These are phyloP conservation scores for Neomonachus schauinslandi DNA, from an alignment of 2,113 vertebrate genomes.

Conservation along the genomic window DNA sequence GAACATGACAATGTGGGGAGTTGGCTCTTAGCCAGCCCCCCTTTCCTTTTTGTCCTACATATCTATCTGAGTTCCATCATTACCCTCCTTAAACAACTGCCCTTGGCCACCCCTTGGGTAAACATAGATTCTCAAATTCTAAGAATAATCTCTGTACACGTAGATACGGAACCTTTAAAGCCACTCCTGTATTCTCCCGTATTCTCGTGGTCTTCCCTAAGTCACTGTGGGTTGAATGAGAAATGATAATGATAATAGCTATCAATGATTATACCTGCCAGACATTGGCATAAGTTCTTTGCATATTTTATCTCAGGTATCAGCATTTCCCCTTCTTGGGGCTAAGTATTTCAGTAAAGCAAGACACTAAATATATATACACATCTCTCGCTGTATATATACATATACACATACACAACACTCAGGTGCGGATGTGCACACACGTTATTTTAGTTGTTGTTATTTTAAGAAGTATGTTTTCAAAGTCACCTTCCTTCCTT, in stretches of 20 bases:
- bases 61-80: not conserved
- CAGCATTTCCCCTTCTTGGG: not conserved
- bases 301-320: not conserved
- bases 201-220: not conserved
- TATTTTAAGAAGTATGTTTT: not conserved
- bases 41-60: not conserved
- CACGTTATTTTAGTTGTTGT: not conserved
- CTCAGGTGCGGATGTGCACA: not conserved
- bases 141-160: not conserved
- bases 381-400: not conserved
- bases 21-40: not conserved
- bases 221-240: not conserved
- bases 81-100: not conserved
- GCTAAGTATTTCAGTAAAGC: not conserved
- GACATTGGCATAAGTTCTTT: not conserved
- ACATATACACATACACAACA: no score
- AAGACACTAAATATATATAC: not conserved
- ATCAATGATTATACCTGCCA: not conserved
- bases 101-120: not conserved
- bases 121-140: not conserved
- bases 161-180: not conserved
- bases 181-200: not conserved
- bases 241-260: not conserved
- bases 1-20: not conserved
- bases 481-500: not conserved